Base-by-base conservation (phyloP, 2,888 invertebrate genomes). In the Tanypteryx hageni region DNA sequence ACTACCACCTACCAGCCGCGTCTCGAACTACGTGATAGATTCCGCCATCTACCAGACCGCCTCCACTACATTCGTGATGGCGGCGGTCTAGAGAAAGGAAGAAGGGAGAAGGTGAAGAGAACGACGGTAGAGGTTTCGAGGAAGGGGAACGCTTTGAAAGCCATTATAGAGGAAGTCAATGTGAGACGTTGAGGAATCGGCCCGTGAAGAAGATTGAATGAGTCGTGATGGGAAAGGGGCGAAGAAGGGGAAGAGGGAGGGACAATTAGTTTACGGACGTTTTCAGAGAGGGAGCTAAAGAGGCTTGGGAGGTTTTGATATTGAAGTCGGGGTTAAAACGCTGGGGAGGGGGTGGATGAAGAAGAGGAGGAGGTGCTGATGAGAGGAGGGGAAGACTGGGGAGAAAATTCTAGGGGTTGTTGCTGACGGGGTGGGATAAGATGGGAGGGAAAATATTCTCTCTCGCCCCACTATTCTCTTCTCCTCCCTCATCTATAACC, bases 171-270 rank as follows among this genome's bases (percentile, higher is more conserved):
- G 86, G 61, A 61, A 86, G 86, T 61, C 61, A 61, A 61, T 61
- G 86, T 59, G 61, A 86, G 86, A 86, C 86, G 27, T 27, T 86
- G 86, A 86, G 86, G 86, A 86, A 86, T 86, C 61, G 86, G 86
- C n/a, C 86, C 86, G 86, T 86, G 86, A 86, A 86, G 61, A 27
- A 86, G 86, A 61, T 86, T 86, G 86, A 86, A 86, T 86, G 86
- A 86, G 61, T 86, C 85, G 57, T 82, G 44, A 44, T 82, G 82
- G 31, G 2, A 76, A 22, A 22, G 44, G 82, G 82, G 31, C 44
- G 44, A 44, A 13, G 9, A 68, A 22, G 59, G 27, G 58, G 11
- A 44, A n/a, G 44, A 27, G 58, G 59, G 57, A 16, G 61, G 61
- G 86, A 61, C 86, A 86, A 86, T 86, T 86, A 86, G 86, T 86